phyloP scores from a whole-genome alignment of 2,888 invertebrate species.

The Aphidoletes aphidimyza region DNA sequence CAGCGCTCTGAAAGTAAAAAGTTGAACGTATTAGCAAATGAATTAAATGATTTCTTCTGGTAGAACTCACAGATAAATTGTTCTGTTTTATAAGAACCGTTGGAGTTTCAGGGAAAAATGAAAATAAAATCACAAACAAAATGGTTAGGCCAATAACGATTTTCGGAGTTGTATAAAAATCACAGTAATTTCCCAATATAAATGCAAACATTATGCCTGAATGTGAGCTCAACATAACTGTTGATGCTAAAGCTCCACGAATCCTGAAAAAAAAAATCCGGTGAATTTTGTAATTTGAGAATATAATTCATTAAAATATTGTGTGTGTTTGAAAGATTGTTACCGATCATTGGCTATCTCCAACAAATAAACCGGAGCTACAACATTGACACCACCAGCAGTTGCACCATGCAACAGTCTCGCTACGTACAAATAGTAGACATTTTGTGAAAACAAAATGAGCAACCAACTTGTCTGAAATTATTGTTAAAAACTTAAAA shows the following conservation, averaged over 20 bases:
- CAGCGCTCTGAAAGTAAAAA: too few relatives aligned
- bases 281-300: too few relatives aligned
- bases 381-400: constrained; percentile 62
- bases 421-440: constrained; percentile 60
- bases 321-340: background rate
- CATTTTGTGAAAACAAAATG: constrained; percentile 61
- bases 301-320: too few relatives aligned
- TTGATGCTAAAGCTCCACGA: constrained; percentile 64
- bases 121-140: background rate
- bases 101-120: constrained; percentile 53
- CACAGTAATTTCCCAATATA: background rate
- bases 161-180: background rate
- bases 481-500: background rate
- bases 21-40: too few relatives aligned
- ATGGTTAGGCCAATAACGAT: background rate
- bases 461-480: constrained; percentile 62
- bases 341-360: constrained; percentile 64
- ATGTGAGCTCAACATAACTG: constrained; percentile 63
- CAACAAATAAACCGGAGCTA: constrained; percentile 63
- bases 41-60: too few relatives aligned
- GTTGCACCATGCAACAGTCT: constrained; percentile 62
- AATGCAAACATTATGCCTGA: constrained; percentile 61
- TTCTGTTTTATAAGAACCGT: background rate
- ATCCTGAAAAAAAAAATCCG: too few relatives aligned
- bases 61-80: constrained; percentile 58